Base-by-base conservation (phyloP, 2,113 vertebrate species). In the Tachysurus fulvidraco region DNA sequence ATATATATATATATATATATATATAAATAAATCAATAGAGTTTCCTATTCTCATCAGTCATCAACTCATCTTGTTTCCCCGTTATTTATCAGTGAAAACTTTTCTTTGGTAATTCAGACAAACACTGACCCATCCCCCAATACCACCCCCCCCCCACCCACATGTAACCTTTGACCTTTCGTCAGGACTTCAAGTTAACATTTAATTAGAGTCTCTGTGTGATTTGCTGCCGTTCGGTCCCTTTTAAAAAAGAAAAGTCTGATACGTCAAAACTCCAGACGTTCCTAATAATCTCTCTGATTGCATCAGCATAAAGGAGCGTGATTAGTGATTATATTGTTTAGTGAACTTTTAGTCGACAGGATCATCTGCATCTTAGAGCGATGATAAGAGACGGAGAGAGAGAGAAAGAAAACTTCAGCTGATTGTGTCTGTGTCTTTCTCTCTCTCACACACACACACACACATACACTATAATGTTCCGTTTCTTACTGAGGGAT, bases 271-370 rank as follows among this genome's bases (percentile, higher is more conserved):
- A 67, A 11, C 65, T 36, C 30, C 5, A 4, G 28, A 16, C 10
- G 13, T 46, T 11, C 71, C 0, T 16, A 71, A 41, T 16, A 2
- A 19, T 41, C 67, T 41, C 67, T 41, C 30, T 13, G 71, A 74
- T 46, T 74, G 41, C 71, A 74, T 74, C 71, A 74, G 71, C 71
- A 25, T 41, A 60, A 57, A 81, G 9, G 10, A 4, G 30, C 11
- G 8, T 67, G 25, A 83, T 65, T 57, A 4, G 46, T 50, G 46
- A 50, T 50, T 50, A 4, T 50, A 50, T 50, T 50, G 46, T n/a
- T 67, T 17, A 74, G 50, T 59, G 67, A 60, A 74, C 83, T 59
- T 74, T 84, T 74, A 55, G 57, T 57, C 83, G 28, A 13, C 55
- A 19, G 54, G 14, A 17, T 60, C n/a, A 84, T 59, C 28, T 60